Conservation (phyloP, 2,113 vertebrate genomes). For the Cacatua alba region DNA sequence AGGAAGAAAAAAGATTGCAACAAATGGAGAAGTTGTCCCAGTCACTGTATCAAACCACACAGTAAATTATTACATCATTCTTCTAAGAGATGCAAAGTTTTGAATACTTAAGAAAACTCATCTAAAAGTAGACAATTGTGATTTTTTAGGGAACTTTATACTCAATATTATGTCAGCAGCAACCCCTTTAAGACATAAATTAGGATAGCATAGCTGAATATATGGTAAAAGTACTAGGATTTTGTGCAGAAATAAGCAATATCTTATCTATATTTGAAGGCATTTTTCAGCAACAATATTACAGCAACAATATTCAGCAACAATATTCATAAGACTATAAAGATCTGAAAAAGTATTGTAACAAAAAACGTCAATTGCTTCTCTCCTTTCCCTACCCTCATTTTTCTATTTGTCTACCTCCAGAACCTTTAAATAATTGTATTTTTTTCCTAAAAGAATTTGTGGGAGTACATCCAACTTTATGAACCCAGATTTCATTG, state of each 20-base stretch:
- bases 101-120: background rate
- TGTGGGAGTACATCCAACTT: background rate
- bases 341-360: background rate
- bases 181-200: background rate
- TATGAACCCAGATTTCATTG: background rate
- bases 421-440: background rate
- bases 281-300: background rate
- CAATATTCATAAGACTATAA: background rate
- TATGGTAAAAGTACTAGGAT: accelerated
- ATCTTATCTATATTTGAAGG: background rate
- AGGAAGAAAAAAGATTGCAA: background rate
- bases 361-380: background rate
- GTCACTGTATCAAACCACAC: background rate
- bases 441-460: background rate
- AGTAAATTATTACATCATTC: background rate
- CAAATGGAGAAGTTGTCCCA: background rate
- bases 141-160: background rate
- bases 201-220: background rate
- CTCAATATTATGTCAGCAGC: background rate
- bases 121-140: background rate
- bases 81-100: background rate
- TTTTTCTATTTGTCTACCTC: background rate
- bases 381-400: background rate
- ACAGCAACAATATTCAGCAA: background rate
- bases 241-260: background rate